Conservation (phyloP, 1,140 invertebrate genomes). For the Coptotermes formosanus region DNA sequence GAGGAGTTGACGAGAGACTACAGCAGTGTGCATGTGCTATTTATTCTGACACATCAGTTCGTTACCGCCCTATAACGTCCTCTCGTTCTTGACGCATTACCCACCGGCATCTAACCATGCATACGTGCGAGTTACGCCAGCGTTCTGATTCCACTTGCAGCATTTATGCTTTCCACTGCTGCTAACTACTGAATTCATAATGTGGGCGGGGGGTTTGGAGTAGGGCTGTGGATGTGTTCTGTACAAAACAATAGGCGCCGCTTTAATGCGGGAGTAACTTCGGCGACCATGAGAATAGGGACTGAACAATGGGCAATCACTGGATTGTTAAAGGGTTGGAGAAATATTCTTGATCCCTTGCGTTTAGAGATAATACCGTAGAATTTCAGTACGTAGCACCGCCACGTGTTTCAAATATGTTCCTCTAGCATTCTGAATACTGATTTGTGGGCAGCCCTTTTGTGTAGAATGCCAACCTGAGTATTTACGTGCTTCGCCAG, state of each 20-base stretch:
- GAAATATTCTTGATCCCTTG: neutral
- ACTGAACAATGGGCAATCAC: neutral
- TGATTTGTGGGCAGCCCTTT: neutral
- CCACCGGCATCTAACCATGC: neutral
- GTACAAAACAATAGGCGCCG: neutral
- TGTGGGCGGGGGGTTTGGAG: neutral
- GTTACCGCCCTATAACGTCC: too few relatives aligned
- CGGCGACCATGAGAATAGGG: neutral
- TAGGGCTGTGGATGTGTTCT: neutral
- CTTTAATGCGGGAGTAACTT: neutral
- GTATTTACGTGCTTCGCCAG: neutral
- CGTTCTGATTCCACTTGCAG: neutral
- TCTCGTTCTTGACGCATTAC: neutral
- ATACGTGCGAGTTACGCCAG: neutral
- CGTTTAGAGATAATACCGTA: neutral
- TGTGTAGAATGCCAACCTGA: neutral
- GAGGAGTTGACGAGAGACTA: too few relatives aligned
- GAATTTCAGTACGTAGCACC: neutral
- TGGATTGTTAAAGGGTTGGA: neutral
- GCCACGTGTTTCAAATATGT: neutral
- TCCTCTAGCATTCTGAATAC: neutral
- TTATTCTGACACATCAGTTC: too few relatives aligned
- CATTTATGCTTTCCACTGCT: neutral
- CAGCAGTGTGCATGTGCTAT: too few relatives aligned
- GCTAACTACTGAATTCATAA: neutral